These are phyloP conservation scores for Loriculus beryllinus DNA, from an alignment of 2,797 vertebrate species.

Conservation along the genomic window DNA sequence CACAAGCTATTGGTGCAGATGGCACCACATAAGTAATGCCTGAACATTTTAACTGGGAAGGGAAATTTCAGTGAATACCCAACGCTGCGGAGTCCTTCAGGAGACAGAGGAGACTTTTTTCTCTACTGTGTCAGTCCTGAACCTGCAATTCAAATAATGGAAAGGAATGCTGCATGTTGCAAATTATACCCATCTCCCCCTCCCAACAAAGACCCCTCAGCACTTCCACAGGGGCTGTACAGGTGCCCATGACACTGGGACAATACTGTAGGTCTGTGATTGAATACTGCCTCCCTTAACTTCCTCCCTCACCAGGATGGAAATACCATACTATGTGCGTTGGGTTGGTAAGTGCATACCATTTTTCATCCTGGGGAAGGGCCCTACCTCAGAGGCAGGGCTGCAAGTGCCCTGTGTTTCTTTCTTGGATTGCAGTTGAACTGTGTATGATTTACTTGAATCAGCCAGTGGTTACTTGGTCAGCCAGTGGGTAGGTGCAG, in stretches of 20 bases:
- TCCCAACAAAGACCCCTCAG: not conserved
- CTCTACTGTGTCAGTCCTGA: not conserved
- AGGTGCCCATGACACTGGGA: rapidly evolving
- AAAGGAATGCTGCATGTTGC: not conserved
- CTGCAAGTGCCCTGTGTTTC: not conserved
- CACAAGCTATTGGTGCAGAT: slow-evolving; percentile 35
- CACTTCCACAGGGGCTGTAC: rapidly evolving
- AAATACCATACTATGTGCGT: not conserved
- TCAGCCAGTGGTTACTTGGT: not conserved
- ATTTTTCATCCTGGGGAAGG: not conserved
- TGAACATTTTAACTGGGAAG: not conserved
- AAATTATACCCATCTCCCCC: not conserved
- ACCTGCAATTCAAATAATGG: rapidly evolving
- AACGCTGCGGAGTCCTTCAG: slow-evolving; percentile 11
- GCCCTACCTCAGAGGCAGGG: rapidly evolving
- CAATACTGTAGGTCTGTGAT: not conserved
- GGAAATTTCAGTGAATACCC: slow-evolving; percentile 29
- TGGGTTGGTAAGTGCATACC: rapidly evolving
- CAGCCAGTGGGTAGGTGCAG: not conserved
- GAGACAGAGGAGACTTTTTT: not conserved
- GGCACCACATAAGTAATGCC: not conserved
- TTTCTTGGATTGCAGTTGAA: rapidly evolving
- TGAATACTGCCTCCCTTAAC: not conserved
- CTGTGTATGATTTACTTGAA: not conserved
- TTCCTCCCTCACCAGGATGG: not conserved